phyloP scores from a whole-genome alignment of 2,113 vertebrate species.

The Vanacampus margaritifer region DNA sequence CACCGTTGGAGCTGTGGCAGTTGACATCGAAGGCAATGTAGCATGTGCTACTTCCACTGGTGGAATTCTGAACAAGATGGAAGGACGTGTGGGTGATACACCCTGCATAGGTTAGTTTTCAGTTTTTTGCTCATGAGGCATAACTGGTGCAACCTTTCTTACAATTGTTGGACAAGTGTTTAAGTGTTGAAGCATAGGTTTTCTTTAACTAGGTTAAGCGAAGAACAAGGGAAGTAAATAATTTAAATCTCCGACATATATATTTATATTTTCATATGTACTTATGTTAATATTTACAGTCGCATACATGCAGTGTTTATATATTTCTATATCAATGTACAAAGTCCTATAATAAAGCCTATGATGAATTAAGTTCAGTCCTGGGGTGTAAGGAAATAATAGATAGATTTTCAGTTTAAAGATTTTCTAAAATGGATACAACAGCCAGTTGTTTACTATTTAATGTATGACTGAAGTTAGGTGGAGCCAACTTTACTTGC shows the following conservation, averaged over 20 bases:
- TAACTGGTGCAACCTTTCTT: neutral
- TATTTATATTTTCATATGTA: no score
- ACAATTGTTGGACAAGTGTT: no score
- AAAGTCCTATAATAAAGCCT: neutral
- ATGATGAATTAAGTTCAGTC: neutral
- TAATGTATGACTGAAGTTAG: neutral
- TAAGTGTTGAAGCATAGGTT: neutral
- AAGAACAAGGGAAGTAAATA: neutral
- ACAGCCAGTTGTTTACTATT: constrained; percentile 10
- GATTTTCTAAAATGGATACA: neutral
- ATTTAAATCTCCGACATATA: neutral
- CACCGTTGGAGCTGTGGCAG: constrained; percentile 80
- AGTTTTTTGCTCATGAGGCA: neutral
- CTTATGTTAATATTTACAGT: no score
- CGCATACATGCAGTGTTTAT: no score
- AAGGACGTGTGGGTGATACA: constrained; percentile 83
- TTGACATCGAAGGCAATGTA: constrained; percentile 77
- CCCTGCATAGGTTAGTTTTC: constrained; percentile 74
- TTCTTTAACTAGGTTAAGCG: neutral
- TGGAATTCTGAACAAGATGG: constrained; percentile 82
- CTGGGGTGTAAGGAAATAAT: neutral
- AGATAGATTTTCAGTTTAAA: neutral
- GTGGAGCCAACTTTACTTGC: neutral
- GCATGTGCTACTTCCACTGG: constrained; percentile 80
- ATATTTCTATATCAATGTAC: neutral